These are phyloP conservation scores for Dasypus novemcinctus DNA, from an alignment of 2,113 vertebrate genomes.

Conservation along the genomic window DNA sequence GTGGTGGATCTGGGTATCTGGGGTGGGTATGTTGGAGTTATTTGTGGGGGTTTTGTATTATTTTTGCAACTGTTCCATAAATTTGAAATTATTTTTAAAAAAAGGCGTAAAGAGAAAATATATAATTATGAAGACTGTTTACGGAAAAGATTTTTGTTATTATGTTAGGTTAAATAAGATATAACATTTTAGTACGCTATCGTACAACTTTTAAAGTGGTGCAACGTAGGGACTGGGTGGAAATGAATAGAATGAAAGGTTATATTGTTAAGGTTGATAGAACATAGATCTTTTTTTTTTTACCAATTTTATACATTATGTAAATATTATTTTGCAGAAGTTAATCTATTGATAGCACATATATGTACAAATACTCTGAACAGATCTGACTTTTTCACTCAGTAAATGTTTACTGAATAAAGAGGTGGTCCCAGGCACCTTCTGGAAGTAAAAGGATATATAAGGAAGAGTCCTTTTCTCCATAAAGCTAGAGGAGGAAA, in stretches of 20 bases:
- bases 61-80: too few relatives aligned
- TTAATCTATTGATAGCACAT: conserved; percentile 6
- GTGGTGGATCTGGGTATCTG: too few relatives aligned
- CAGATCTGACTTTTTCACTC: background rate
- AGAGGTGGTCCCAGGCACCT: background rate
- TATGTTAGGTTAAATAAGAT: conserved; percentile 16
- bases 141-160: conserved; percentile 27
- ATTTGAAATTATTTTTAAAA: too few relatives aligned
- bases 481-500: background rate
- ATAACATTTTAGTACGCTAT: background rate
- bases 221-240: background rate
- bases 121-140: background rate
- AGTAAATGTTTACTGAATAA: background rate
- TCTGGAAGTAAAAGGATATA: background rate
- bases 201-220: background rate
- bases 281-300: background rate
- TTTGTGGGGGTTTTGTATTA: too few relatives aligned
- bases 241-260: conserved; percentile 23
- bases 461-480: background rate
- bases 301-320: background rate
- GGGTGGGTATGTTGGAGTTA: too few relatives aligned
- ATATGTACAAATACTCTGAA: background rate
- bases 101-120: background rate
- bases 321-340: conserved; percentile 43
- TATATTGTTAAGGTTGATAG: conserved; percentile 24